phyloP scores from a whole-genome alignment of 1,140 invertebrate genomes.

The Steinernema feltiae region DNA sequence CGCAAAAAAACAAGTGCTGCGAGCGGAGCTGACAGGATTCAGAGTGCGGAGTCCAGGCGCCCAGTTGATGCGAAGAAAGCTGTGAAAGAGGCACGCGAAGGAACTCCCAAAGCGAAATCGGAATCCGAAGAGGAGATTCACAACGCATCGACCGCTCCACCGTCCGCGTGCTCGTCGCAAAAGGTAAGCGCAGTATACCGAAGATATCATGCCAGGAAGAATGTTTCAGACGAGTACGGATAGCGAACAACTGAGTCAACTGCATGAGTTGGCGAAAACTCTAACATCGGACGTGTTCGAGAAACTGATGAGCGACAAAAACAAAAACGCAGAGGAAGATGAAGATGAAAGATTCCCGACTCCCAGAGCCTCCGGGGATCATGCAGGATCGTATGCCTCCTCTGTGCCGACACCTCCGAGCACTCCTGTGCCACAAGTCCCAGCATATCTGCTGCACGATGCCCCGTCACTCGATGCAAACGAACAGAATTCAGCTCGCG shows the following conservation, averaged over 20 bases:
- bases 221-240: neutral
- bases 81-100: neutral
- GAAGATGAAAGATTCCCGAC: neutral
- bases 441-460: too few relatives aligned
- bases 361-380: neutral
- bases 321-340: neutral
- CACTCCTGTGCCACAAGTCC: too few relatives aligned
- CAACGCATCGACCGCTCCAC: neutral
- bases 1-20: too few relatives aligned
- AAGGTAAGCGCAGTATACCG: neutral
- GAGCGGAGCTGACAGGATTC: too few relatives aligned
- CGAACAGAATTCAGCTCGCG: too few relatives aligned
- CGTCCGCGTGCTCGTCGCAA: neutral
- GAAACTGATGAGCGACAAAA: neutral
- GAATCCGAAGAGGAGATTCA: neutral
- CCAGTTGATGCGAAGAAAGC: too few relatives aligned
- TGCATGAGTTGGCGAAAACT: neutral
- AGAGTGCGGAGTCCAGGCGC: too few relatives aligned
- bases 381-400: too few relatives aligned
- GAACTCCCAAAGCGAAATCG: too few relatives aligned
- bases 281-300: neutral
- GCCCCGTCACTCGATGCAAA: too few relatives aligned
- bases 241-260: neutral
- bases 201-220: neutral
- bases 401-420: too few relatives aligned